Base-by-base conservation (phyloP, 2,797 vertebrate species). In the Tinamus major region DNA sequence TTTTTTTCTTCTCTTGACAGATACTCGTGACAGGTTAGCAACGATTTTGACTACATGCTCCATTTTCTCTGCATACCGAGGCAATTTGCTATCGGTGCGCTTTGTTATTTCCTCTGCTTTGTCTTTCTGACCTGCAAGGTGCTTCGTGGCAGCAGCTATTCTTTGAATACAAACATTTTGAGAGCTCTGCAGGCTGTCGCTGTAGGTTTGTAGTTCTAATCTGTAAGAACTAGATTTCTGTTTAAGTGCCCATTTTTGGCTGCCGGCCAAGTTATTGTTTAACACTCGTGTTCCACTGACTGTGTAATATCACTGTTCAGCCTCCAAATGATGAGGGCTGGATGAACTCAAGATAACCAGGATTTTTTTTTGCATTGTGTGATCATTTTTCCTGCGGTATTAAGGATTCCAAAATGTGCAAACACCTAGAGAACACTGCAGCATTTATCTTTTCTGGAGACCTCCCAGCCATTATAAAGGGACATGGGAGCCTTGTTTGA, bases 41-140 rank as follows among this genome's bases (percentile, higher is more conserved):
- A 44, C 2, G 65, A 74, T 95, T 95, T 79, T 90, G 92, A 42
- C 93, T 93, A 94, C 15, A 63, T 26, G 67, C 91, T 97, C 65
- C 86, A 10, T 91, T 96, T 86, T 90, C 62, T 19, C 93, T 70
- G 75, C 74, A 16, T 75, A 86, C 94, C 0, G 61, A 94, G 91
- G 94, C 86, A 93, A 68, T 97, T 96, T 95, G 79, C 93, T 87
- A 5, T 35, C 84, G 14, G 29, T 48, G 93, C 81, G 88, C 84
- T 95, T 90, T 65, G 88, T 77, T 67, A 37, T 92, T 94, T 95
- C 64, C 86, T 91, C 71, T 19, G 53, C 93, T 94, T 91, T 94
- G 94, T 79, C 69, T 67, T 26, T 82, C 77, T 55, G 79, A 83
- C 95, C 97, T 63, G 76, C 9, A n/a, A 90, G 94, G 80, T 89